These are phyloP conservation scores for Lymantria dispar DNA, from an alignment of 2,888 invertebrate species.

Conservation along the genomic window DNA sequence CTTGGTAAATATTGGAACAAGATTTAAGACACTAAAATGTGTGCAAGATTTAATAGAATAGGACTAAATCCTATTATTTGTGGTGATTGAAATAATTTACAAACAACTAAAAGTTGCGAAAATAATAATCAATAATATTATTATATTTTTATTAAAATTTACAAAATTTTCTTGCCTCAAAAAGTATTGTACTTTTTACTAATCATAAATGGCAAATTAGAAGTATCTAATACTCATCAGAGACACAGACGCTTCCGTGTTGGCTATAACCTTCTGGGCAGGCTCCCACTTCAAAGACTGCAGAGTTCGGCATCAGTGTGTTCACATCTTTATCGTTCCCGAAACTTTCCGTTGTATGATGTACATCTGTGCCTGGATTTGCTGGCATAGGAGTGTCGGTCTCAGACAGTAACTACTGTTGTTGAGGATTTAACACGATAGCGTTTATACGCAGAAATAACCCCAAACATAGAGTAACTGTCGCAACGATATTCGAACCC, in stretches of 20 bases:
- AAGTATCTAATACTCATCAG: conserved; percentile 32
- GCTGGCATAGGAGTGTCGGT: background rate
- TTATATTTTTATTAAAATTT: too few species aligned
- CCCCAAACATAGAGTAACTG: background rate
- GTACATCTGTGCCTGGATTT: background rate
- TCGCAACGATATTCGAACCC: background rate
- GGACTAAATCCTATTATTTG: too few species aligned
- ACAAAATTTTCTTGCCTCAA: too few species aligned
- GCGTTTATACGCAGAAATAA: conserved; percentile 13
- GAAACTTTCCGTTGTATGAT: background rate
- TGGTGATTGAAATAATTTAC: too few species aligned
- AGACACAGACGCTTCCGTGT: conserved; percentile 39
- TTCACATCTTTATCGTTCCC: background rate
- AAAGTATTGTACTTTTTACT: too few species aligned
- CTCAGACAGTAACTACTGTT: background rate
- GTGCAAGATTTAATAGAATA: too few species aligned
- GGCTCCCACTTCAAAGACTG: conserved; percentile 21
- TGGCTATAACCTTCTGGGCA: conserved; percentile 37
- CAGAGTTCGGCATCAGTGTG: conserved; percentile 9
- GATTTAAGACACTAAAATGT: too few species aligned
- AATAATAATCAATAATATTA: too few species aligned
- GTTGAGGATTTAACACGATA: conserved; percentile 6
- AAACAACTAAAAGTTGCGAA: too few species aligned
- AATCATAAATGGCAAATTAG: background rate
- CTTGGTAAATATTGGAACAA: too few species aligned